These are phyloP conservation scores for Pandemis heparana DNA, from an alignment of 2,888 invertebrate species.

Conservation along the genomic window DNA sequence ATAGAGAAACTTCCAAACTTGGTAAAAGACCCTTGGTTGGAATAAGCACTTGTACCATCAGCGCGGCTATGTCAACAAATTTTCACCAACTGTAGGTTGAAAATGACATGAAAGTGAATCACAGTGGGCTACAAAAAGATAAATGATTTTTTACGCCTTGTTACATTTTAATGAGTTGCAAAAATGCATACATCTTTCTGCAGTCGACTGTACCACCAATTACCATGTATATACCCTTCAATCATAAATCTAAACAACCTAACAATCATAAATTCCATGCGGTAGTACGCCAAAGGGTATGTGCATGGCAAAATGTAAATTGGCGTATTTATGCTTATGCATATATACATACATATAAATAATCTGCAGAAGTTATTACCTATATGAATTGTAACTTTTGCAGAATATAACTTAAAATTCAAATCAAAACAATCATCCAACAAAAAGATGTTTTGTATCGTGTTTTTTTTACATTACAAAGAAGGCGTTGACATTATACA, in stretches of 20 bases:
- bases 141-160: no score
- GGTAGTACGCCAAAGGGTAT: background rate
- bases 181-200: no score
- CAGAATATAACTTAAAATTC: background rate
- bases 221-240: slow-evolving; percentile 5
- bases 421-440: background rate
- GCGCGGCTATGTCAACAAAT: slow-evolving; percentile 3
- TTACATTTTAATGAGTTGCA: no score
- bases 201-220: background rate
- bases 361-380: background rate
- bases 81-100: background rate
- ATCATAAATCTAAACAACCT: background rate
- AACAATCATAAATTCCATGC: background rate
- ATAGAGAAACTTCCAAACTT: no score
- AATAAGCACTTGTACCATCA: background rate
- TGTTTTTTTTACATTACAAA: slow-evolving; percentile 4
- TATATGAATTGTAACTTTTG: background rate
- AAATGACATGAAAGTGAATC: background rate
- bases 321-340: background rate
- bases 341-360: background rate
- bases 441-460: background rate
- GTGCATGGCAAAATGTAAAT: background rate
- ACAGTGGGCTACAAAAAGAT: background rate
- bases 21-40: no score
- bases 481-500: slow-evolving; percentile 17